Base-by-base conservation (phyloP, 2,113 vertebrate genomes). In the Brachyistius frenatus region DNA sequence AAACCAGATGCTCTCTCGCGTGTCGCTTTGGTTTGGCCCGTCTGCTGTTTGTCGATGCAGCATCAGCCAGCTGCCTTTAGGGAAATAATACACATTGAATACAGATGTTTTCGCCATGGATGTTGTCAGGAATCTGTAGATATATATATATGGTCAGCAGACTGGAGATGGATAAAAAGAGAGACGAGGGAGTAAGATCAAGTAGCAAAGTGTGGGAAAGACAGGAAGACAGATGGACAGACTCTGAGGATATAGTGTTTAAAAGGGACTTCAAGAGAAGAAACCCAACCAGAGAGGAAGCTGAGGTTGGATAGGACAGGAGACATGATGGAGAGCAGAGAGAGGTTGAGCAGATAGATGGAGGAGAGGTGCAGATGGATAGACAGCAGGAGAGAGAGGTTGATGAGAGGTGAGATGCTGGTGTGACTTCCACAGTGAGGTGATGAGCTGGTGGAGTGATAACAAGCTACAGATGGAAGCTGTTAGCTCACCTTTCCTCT, bases 391-490 rank as follows among this genome's bases (percentile, higher is more conserved):
- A 76, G 54, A 44, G 55, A 56, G 61, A 65, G 60, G 55, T 36
- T 80, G 57, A 62, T 73, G 86, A 82, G 66, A 79, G 70, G 73
- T 76, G 76, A 86, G 76, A 70, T 60, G 36, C 64, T 62, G 62
- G 73, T 69, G 83, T 60, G 75, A 73, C 77, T 91, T 86, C 81
- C 64, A 50, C 70, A 35, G 67, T 6, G 66, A 83, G 75, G 62
- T 44, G 76, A 82, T 74, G 84, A 90, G 65, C 76, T 75, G 74
- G 72, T 39, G 50, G 74, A 82, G 80, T 61, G 85, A 81, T 89
- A 91, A 92, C 88, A 88, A 87, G 89, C 74, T 70, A 15, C 89
- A 91, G 77, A 87, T 91, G 89, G 86, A 76, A 86, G 68, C 82
- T 76, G 81, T 86, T 78, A 83, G 63, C 35, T 79, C 80, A 80